These are phyloP conservation scores for Bellardia pandia DNA, from an alignment of 2,888 invertebrate species.

Conservation along the genomic window DNA sequence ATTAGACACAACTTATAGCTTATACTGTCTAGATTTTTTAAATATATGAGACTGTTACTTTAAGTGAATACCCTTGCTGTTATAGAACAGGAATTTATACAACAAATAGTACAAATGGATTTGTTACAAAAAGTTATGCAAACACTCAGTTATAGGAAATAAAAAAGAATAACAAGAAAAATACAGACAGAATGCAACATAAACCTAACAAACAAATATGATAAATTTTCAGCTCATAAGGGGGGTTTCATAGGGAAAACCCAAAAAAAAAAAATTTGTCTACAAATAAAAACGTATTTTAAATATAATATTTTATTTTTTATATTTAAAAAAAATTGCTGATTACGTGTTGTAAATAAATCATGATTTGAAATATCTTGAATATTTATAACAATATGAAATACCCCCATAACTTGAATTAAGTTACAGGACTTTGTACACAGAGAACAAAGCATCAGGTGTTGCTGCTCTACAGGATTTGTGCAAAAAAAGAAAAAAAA, in stretches of 20 bases:
- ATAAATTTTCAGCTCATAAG: conserved; percentile 16
- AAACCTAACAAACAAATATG: conserved; percentile 39
- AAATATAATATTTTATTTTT: too few relatives aligned
- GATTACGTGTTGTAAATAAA: neutral
- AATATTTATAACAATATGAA: neutral
- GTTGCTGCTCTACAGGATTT: conserved; percentile 72
- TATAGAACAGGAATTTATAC: conserved; percentile 34
- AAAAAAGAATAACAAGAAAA: conserved; percentile 24
- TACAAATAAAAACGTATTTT: neutral
- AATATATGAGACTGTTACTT: neutral
- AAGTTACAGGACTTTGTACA: conserved; percentile 38
- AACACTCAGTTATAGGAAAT: conserved; percentile 51
- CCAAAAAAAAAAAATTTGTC: neutral
- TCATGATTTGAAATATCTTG: neutral
- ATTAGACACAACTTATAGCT: neutral
- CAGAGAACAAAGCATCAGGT: conserved; percentile 78
- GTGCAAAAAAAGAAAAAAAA: neutral
- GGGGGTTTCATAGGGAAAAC: neutral
- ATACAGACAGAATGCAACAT: conserved; percentile 45
- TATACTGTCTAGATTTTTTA: neutral
- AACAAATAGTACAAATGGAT: conserved; percentile 57
- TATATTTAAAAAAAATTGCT: neutral
- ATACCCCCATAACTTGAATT: conserved; percentile 12
- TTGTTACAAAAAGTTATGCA: conserved; percentile 60
- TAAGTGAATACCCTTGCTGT: conserved; percentile 30